phyloP scores from a whole-genome alignment of 2,888 invertebrate species.

The Callosobruchus maculatus region DNA sequence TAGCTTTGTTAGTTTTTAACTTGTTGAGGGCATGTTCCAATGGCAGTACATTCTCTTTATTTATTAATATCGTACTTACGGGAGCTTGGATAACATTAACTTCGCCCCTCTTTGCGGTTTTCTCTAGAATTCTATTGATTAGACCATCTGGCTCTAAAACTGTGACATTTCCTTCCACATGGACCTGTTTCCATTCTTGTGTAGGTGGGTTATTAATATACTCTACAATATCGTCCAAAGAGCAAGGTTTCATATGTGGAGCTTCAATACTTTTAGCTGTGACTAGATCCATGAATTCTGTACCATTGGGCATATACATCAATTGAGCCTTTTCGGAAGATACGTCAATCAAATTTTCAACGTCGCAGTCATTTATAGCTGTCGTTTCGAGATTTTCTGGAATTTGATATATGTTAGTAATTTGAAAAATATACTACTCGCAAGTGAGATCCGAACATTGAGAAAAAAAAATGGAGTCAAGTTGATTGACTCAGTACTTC shows the following conservation, averaged over 20 bases:
- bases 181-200: slow-evolving; percentile 26
- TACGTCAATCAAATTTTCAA: slow-evolving; percentile 29
- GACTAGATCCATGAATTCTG: slow-evolving; percentile 14
- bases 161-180: slow-evolving; percentile 29
- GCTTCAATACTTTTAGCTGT: slow-evolving; percentile 19
- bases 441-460: too few relatives aligned
- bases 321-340: slow-evolving; percentile 22
- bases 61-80: slow-evolving; percentile 21
- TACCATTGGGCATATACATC: slow-evolving; percentile 21
- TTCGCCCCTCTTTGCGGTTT: slow-evolving; percentile 29
- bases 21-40: too few relatives aligned
- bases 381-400: slow-evolving; percentile 28
- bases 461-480: too few relatives aligned
- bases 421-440: background rate
- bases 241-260: slow-evolving; percentile 24
- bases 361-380: slow-evolving; percentile 30
- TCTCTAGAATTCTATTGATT: slow-evolving; percentile 31
- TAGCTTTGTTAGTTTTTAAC: too few relatives aligned
- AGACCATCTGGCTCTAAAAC: slow-evolving; percentile 28
- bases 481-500: too few relatives aligned
- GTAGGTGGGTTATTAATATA: slow-evolving; percentile 26
- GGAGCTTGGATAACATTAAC: slow-evolving; percentile 31
- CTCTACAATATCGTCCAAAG: slow-evolving; percentile 21
- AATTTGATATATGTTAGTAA: slow-evolving; percentile 9
- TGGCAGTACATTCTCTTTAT: background rate